Conservation (phyloP, 1,140 invertebrate genomes). For the Yoshiicerus persimilis region DNA sequence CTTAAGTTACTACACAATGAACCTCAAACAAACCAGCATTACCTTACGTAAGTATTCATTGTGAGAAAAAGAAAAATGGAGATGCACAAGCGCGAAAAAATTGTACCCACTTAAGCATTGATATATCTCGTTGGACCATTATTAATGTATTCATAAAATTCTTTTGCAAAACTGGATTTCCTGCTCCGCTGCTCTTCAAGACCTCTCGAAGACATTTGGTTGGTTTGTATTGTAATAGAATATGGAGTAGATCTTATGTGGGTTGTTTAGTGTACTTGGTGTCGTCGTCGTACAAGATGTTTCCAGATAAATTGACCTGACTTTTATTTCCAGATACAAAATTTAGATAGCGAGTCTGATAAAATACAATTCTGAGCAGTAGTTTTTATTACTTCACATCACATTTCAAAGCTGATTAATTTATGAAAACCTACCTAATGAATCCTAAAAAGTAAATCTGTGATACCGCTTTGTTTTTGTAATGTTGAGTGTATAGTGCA, state of each 20-base stretch:
- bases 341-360: background rate
- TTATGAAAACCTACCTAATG: background rate
- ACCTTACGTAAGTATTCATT: background rate
- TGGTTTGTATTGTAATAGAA: background rate
- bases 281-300: background rate
- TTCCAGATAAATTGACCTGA: background rate
- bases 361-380: background rate
- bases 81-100: background rate
- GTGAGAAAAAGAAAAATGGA: background rate
- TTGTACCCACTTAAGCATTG: background rate
- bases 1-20: background rate
- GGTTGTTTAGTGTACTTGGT: background rate
- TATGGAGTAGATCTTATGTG: background rate
- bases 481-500: too few species aligned
- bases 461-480: background rate
- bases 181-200: background rate
- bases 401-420: background rate
- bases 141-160: background rate
- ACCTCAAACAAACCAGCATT: background rate
- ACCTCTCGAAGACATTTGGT: background rate
- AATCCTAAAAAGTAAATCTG: too few species aligned
- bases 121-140: background rate
- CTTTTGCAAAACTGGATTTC: conserved; percentile 20
- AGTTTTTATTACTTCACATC: background rate
- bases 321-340: background rate